Evolutionary conservation across 2,797 vertebrate species (phyloP).

Genomic region (Notamacropus eugenii): DNA sequence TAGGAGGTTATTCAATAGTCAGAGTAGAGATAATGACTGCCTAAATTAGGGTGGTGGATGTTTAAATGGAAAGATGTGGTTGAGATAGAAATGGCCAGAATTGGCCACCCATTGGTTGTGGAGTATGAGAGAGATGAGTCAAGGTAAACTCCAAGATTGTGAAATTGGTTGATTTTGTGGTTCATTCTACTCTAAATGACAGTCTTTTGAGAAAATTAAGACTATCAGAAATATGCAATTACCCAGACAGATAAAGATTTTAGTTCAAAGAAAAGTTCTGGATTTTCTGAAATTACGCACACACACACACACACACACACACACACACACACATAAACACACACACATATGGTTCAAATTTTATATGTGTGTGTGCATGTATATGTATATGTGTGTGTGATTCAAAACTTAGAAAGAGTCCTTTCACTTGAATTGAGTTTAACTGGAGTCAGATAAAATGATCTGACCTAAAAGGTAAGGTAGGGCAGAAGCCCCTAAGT

Average conservation of each 20-base stretch:
- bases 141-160: background rate
- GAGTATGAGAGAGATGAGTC: background rate
- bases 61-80: background rate
- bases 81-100: background rate
- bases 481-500: background rate
- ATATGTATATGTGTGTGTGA: background rate
- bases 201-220: constrained; percentile 37
- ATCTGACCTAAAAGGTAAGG: background rate
- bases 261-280: background rate
- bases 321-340: no score
- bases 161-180: background rate
- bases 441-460: background rate
- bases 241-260: constrained; percentile 12
- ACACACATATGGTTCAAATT: no score
- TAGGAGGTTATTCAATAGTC: background rate
- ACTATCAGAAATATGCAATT: background rate
- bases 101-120: background rate
- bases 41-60: background rate
- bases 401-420: background rate
- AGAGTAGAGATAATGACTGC: background rate
- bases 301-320: no score
- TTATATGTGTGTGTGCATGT: no score
- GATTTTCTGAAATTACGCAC: background rate
- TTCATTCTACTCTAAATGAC: constrained; percentile 1
- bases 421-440: constrained; percentile 17